Evolutionary conservation across 2,888 invertebrate species (phyloP), one percentile per base, ranked within the genome.

Genomic region (Hyalella azteca): DNA sequence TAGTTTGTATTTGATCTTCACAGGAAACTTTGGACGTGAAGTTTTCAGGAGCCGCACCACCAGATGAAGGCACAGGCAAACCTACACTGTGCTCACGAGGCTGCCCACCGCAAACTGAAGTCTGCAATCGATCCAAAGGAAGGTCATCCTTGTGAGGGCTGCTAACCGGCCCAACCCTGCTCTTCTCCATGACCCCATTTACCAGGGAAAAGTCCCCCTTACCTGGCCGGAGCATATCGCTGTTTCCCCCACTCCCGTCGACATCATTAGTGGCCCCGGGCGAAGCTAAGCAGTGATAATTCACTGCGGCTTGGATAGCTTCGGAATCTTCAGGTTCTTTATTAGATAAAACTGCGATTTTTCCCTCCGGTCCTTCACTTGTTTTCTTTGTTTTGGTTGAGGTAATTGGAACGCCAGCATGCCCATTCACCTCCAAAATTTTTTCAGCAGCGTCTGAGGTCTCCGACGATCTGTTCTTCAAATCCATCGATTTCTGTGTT

Each of bases 131-230:
- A 66, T 66, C 66, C 29, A 19, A 66, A 5, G 66, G 66, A 66
- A 66, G 66, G 66, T 66, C 66, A 66, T 66, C 36, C 32, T 19
- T 45, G 45, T 15, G 45, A n/a, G n/a, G n/a, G 45, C 45, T 66
- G 36, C 36, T 66, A 36, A 36, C 66, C 66, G 66, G 36, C 66
- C 66, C 66, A 66, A 36, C 66, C 66, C 66, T 66, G 66, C 66
- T 66, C 66, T 66, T 66, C 66, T 4, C 66, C 15, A 19, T 66
- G 66, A 66, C 66, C 66, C 36, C 66, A 66, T 66, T 66, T 29
- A 36, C 36, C 0, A 5, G 66, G 66, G 66, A 29, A 7, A 7
- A 54, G 54, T 29, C 54, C 66, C 36, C 66, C 39, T 66, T 66
- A 66, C 66, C 66, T 66, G 66, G 15, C 66, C 13, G 54, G 32